These are phyloP conservation scores for Drosophila acutilabella DNA, from an alignment of 2,888 invertebrate genomes.

Conservation along the genomic window DNA sequence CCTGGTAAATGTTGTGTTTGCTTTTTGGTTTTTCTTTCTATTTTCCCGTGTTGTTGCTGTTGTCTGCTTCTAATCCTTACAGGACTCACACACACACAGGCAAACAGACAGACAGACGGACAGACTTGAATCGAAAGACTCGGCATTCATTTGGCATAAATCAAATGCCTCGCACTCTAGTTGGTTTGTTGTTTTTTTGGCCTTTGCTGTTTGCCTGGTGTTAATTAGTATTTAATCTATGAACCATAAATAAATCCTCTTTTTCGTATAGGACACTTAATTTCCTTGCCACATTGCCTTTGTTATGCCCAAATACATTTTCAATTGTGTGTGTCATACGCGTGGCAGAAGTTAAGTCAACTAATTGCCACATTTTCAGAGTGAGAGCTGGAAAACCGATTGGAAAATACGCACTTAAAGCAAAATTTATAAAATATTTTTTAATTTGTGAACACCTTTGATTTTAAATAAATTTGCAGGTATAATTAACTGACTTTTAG, in stretches of 20 bases:
- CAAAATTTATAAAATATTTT: neutral
- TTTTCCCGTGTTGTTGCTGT: slow-evolving; percentile 19
- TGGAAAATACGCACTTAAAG: no score
- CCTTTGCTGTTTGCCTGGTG: slow-evolving; percentile 60
- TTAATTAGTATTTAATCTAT: slow-evolving; percentile 83
- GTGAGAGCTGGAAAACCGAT: slow-evolving; percentile 4
- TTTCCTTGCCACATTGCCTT: slow-evolving; percentile 49
- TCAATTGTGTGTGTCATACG: slow-evolving; percentile 67
- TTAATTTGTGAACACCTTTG: no score
- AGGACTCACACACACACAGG: slow-evolving; percentile 34
- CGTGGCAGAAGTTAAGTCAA: slow-evolving; percentile 64
- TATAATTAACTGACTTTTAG: neutral
- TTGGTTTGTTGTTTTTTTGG: slow-evolving; percentile 29
- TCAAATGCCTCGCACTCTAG: slow-evolving; percentile 61
- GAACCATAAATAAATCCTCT: slow-evolving; percentile 79
- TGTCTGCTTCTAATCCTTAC: slow-evolving; percentile 69
- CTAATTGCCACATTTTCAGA: slow-evolving; percentile 69
- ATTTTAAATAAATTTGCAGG: neutral
- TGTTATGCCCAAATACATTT: slow-evolving; percentile 67
- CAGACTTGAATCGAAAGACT: slow-evolving; percentile 31
- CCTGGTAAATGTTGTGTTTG: slow-evolving; percentile 66
- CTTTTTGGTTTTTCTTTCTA: slow-evolving; percentile 16
- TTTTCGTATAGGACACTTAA: slow-evolving; percentile 69
- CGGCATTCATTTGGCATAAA: slow-evolving; percentile 70
- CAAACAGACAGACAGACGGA: slow-evolving; percentile 27